Evolutionary conservation across 2,113 vertebrate genomes (phyloP).

Genomic region (Oncorhynchus masou): DNA sequence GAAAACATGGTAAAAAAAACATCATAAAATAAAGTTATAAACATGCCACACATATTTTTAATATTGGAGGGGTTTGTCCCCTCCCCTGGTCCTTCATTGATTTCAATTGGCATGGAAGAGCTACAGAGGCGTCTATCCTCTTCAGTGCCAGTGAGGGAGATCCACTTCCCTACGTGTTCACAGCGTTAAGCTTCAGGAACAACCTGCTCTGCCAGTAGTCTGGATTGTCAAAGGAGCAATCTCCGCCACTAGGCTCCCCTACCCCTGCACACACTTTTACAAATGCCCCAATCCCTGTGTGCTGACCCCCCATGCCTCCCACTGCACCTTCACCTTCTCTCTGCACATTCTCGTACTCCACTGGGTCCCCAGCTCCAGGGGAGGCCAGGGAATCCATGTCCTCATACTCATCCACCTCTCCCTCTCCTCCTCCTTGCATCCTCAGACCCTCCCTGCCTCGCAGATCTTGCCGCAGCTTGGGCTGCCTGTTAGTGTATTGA

Average conservation of each 20-base stretch:
- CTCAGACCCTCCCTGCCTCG: slow-evolving; percentile 52
- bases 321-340: slow-evolving; percentile 31
- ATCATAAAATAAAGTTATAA: background rate
- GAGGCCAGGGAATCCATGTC: slow-evolving; percentile 80
- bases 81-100: slow-evolving; percentile 61
- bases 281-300: slow-evolving; percentile 59
- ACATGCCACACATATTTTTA: too few relatives aligned
- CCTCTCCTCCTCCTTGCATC: slow-evolving; percentile 50
- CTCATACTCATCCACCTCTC: slow-evolving; percentile 80
- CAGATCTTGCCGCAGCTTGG: slow-evolving; percentile 71
- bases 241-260: slow-evolving; percentile 64
- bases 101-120: slow-evolving; percentile 17
- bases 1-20: too few relatives aligned
- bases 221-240: slow-evolving; percentile 90
- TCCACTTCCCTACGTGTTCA: slow-evolving; percentile 68
- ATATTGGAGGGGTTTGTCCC: slow-evolving; percentile 14
- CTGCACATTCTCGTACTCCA: slow-evolving; percentile 69
- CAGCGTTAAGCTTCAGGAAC: slow-evolving; percentile 77
- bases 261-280: slow-evolving; percentile 67
- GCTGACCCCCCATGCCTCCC: background rate
- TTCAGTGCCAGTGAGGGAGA: background rate
- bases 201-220: slow-evolving; percentile 93
- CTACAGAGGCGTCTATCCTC: background rate
- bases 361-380: slow-evolving; percentile 39
- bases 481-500: slow-evolving; percentile 81